Base-by-base conservation (phyloP, 2,113 vertebrate genomes). In the pig (Sus scrofa) region DNA sequence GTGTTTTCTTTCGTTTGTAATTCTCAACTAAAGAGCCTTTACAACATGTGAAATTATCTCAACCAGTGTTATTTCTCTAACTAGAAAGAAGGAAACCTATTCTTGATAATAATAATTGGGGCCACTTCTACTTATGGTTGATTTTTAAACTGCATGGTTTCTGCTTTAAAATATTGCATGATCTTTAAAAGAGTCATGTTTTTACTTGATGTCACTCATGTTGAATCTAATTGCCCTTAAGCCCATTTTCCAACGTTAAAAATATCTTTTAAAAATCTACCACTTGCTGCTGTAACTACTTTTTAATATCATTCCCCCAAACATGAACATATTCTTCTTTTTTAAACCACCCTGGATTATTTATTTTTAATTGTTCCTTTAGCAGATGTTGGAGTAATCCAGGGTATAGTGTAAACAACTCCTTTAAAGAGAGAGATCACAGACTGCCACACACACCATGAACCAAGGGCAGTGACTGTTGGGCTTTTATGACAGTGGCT, bases 361-460 rank as follows among this genome's bases (percentile, higher is more conserved):
- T 98, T 98, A 96, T 97, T 98, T 98, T 98, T 98, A 98, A 98
- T 98, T 97, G 97, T 97, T 97, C 97, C 97, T 97, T 95, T 96
- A 98, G 98, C 98, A 98, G 99, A 98, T 98, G 98, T 98, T 97
- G 97, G 94, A 97, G 98, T 94, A 92, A 98, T 98, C 98, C 68
- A 1, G 97, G 98, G 96, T 88, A 77, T 95, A 96, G 89, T 79
- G 97, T 86, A 95, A 98, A 97, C 96, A 93, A 96, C 24, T 97
- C 97, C 95, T 97, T 97, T 97, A 86, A 97, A 98, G 88, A 84
- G 96, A 92, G 95, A 71, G 58, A 85, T 86, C 88, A 34, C 86
- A 96, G 97, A 95, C 85, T 70, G 84, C 85, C 7, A 34, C 70
- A 22, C 11, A 18, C n/a, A 91, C 95, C 89, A 70, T 65, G 95